A percentile compares a stretch with the other conserved stretches of the same genome.
Evolutionary conservation across 1,140 invertebrate genomes (phyloP).

Genomic region (Rhizoglyphus robini): DNA sequence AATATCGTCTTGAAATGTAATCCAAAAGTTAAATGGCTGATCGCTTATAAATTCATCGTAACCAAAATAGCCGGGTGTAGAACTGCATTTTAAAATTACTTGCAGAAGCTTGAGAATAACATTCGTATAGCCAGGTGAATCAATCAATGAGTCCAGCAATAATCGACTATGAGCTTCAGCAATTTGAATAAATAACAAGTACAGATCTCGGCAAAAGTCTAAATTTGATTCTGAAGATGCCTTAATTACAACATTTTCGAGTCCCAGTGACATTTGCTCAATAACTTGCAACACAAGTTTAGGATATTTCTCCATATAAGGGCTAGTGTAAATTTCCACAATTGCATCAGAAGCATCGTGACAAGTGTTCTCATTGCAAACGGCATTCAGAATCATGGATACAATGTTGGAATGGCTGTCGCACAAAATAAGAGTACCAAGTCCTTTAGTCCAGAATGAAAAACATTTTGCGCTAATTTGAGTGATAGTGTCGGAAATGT

Average conservation of each 20-base stretch:
- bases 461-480: conserved; percentile 44
- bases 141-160: conserved; percentile 37
- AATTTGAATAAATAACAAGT: conserved; percentile 46
- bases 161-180: conserved; percentile 50
- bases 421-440: conserved; percentile 30
- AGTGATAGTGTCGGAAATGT: conserved; percentile 27
- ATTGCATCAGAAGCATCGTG: conserved; percentile 49
- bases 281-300: conserved; percentile 40
- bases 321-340: conserved; percentile 41
- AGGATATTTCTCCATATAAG: conserved; percentile 36
- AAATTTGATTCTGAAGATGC: conserved; percentile 31
- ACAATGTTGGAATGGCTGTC: conserved; percentile 29
- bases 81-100: conserved; percentile 55
- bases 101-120: conserved; percentile 41
- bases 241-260: conserved; percentile 32
- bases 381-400: conserved; percentile 34
- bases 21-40: conserved; percentile 78
- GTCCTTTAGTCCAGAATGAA: conserved; percentile 45
- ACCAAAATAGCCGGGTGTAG: conserved; percentile 63
- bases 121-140: conserved; percentile 32
- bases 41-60: conserved; percentile 66
- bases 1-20: conserved; percentile 62
- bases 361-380: conserved; percentile 36
- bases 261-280: conserved; percentile 32
- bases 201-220: conserved; percentile 38